These are phyloP conservation scores for Scartelaos histophorus DNA, from an alignment of 2,113 vertebrate species.

Conservation along the genomic window DNA sequence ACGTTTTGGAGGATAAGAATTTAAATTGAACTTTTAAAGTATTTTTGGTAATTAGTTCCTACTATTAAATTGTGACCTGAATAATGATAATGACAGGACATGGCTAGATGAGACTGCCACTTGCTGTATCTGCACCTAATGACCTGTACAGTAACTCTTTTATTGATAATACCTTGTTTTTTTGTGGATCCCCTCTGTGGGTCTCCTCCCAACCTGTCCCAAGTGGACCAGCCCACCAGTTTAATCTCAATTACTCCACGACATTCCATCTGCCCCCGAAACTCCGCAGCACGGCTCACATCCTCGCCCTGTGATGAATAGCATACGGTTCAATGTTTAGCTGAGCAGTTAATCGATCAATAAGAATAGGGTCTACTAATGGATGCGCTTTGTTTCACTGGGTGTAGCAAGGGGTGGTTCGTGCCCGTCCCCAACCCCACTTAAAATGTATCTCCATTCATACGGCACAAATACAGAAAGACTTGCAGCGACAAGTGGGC, in stretches of 20 bases:
- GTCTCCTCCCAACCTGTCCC: conserved; percentile 42
- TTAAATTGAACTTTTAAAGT: neutral
- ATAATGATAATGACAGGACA: neutral
- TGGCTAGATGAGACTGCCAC: neutral
- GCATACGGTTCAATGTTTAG: conserved; percentile 61
- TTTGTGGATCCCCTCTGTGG: conserved; percentile 31
- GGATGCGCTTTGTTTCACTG: conserved; percentile 66
- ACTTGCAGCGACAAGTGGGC: conserved; percentile 9
- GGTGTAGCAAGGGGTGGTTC: conserved; percentile 41
- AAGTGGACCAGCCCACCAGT: conserved; percentile 57
- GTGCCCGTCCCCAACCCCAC: conserved; percentile 20
- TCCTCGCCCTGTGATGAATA: conserved; percentile 70
- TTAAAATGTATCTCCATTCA: conserved; percentile 31
- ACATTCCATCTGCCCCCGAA: conserved; percentile 61
- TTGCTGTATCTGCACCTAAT: conserved; percentile 15
- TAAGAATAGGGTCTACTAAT: conserved; percentile 68
- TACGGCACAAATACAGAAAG: conserved; percentile 1
- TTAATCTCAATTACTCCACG: conserved; percentile 66
- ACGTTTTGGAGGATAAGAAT: neutral
- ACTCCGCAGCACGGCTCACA: conserved; percentile 56
- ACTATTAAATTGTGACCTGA: neutral
- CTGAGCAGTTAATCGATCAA: conserved; percentile 74
- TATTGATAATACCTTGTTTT: conserved; percentile 27
- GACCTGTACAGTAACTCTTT: conserved; percentile 14
- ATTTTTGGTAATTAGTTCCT: neutral